Evolutionary conservation across 2,888 invertebrate species (phyloP).

Genomic region (Copidosoma aretas): DNA sequence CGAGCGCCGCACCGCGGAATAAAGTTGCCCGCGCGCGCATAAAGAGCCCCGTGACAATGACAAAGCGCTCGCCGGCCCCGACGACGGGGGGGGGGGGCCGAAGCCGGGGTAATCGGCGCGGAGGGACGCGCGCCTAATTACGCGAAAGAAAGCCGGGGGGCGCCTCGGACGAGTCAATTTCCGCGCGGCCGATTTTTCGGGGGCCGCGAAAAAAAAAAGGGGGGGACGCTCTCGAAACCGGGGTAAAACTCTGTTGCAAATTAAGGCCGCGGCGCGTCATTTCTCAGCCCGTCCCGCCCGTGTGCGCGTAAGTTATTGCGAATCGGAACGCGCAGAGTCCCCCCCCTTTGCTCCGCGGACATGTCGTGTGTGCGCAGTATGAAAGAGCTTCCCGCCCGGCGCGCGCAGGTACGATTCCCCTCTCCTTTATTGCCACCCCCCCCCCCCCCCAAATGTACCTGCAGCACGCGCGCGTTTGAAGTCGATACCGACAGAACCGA

Average conservation of each 20-base stretch:
- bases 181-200: conserved; percentile 34
- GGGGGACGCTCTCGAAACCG: conserved; percentile 52
- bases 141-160: neutral
- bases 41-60: conserved; percentile 27
- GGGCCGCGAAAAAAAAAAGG: neutral
- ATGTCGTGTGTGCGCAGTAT: too few species aligned
- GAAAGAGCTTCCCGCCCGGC: too few species aligned
- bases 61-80: conserved; percentile 18
- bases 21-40: neutral
- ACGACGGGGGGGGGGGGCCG: too few species aligned
- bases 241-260: conserved; percentile 61
- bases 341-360: too few species aligned
- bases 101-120: neutral
- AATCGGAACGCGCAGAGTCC: conserved; percentile 45
- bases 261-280: conserved; percentile 60
- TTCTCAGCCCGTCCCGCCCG: conserved; percentile 60
- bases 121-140: neutral
- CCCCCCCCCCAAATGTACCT: conserved; percentile 28
- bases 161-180: conserved; percentile 40
- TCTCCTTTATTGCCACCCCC: neutral
- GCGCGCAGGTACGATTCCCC: too few species aligned
- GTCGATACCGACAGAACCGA: conserved; percentile 44
- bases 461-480: conserved; percentile 36
- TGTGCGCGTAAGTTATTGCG: conserved; percentile 60
- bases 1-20: conserved; percentile 7